Evolutionary conservation across 2,888 invertebrate species (phyloP), one percentile per base, ranked within the genome.

Genomic region (Panorpa germanica): DNA sequence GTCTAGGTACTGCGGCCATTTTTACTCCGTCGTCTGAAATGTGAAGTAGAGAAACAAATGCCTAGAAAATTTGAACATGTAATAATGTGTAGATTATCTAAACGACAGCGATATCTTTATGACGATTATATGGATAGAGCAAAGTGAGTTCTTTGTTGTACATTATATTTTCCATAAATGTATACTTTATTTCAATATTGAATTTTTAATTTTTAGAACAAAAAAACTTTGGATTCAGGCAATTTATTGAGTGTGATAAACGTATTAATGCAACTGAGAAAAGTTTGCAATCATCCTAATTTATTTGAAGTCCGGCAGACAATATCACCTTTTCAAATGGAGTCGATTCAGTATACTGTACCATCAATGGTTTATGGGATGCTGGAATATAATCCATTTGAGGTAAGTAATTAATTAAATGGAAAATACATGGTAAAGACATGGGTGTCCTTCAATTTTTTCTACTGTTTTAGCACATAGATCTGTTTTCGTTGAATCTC

Each of bases 41-140:
- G 68, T 32, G 91, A 95, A 61, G 95, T 95, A 34, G 95, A 95
- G 57, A 90, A 91, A 47, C 93, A 96, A 61, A 72, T 96, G 70
- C 95, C 95, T 35, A 77, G 77, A 52, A 96, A 96, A 57, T 88
- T 82, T 55, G 95, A 96, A 54, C 91, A 91, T 57, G 75, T 95
- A 40, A 65, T 95, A 14, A 70, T 86, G 70, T 95, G 93, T 48
- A 68, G 86, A 28, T 64, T 99, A 41, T 88, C 96, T 20, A 91
- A 91, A 56, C 66, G 98, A 20, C 98, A 99, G 56, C 70, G 96
- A 38, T 93, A 73, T 61, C 66, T 98, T 34, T 98, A 99, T 59
- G 96, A 99, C 58, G 98, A 98, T 56, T 99, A 96, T 59, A 96
- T 99, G 95, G 78, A 88, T 31, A 71, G 90, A 45, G 75, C 93